Evolutionary conservation across 2,888 invertebrate genomes (phyloP).

Genomic region (Tetanocera ferruginea): DNA sequence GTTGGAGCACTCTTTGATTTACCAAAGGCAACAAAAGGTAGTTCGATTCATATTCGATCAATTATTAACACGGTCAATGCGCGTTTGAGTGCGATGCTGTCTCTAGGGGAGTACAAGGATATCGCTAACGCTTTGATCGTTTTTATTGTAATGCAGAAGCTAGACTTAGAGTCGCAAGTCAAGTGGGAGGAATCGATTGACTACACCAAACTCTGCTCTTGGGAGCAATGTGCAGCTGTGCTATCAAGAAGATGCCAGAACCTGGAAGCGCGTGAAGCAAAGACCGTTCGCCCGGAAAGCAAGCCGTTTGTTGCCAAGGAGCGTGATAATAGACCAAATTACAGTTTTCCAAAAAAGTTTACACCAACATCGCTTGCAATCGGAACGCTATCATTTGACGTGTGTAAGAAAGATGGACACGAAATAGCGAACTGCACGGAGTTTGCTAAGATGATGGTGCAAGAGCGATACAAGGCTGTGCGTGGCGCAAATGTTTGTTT

Average conservation of each 20-base stretch:
- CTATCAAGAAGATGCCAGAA: constrained; percentile 12
- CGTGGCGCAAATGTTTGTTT: too few species aligned
- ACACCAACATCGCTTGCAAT: not conserved
- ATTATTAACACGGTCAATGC: constrained; percentile 37
- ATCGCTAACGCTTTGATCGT: constrained; percentile 43
- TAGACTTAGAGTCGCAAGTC: too few species aligned
- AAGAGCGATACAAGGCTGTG: not conserved
- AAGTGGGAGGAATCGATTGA: too few species aligned
- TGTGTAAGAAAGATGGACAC: not conserved
- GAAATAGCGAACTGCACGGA: not conserved
- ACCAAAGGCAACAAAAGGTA: not conserved
- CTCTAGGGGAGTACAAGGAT: constrained; percentile 37
- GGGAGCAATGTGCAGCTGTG: constrained; percentile 28
- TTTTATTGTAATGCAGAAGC: too few species aligned
- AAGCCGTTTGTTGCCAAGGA: not conserved
- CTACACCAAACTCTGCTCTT: too few species aligned
- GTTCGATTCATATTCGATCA: not conserved
- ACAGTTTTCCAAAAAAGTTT: not conserved
- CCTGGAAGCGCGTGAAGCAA: constrained; percentile 9
- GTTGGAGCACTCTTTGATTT: constrained; percentile 40
- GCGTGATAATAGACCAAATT: not conserved
- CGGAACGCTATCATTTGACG: not conserved
- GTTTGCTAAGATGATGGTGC: not conserved
- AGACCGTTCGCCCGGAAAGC: constrained; percentile 2
- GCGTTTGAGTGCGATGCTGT: constrained; percentile 42